Percentiles rank a stretch among this genome's conserved stretches.
These are phyloP conservation scores for Drosophila mimetica DNA, from an alignment of 2,888 invertebrate genomes.

Conservation along the genomic window DNA sequence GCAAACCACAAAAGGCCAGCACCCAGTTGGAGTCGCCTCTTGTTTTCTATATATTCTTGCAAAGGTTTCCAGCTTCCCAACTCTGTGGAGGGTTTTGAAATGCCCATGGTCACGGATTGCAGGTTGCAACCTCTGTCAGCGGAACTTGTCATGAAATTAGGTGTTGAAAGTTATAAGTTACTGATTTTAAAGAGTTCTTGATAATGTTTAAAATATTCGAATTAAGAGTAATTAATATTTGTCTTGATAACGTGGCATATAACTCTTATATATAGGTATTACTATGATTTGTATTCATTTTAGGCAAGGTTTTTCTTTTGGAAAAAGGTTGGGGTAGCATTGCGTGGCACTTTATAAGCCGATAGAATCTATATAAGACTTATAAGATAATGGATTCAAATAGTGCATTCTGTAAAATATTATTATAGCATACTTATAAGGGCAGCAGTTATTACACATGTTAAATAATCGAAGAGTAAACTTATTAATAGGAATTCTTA, in stretches of 20 bases:
- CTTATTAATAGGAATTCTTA: too few relatives aligned
- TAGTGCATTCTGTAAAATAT: too few relatives aligned
- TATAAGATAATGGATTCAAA: too few relatives aligned
- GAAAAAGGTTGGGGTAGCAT: not conserved
- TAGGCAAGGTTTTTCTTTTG: not conserved
- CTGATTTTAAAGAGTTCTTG: too few relatives aligned
- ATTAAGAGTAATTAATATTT: constrained; percentile 2
- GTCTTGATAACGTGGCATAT: not conserved
- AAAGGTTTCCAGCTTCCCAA: constrained; percentile 17
- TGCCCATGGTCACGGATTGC: not conserved
- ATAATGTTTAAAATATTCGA: not conserved
- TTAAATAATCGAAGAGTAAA: not conserved
- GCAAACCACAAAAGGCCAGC: constrained; percentile 74
- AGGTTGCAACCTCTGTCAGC: not conserved
- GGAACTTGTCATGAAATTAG: constrained; percentile 3
- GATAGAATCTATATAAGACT: not conserved
- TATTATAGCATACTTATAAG: constrained; percentile 16
- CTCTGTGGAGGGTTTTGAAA: constrained; percentile 2
- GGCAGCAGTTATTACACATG: not conserved
- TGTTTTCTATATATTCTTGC: constrained; percentile 40
- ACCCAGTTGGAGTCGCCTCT: constrained; percentile 61
- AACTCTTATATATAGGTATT: not conserved
- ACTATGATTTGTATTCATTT: constrained; percentile 1
- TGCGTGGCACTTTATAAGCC: not conserved
- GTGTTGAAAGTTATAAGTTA: too few relatives aligned